Conservation (phyloP, 2,888 invertebrate species). For the Netelia melanura region DNA sequence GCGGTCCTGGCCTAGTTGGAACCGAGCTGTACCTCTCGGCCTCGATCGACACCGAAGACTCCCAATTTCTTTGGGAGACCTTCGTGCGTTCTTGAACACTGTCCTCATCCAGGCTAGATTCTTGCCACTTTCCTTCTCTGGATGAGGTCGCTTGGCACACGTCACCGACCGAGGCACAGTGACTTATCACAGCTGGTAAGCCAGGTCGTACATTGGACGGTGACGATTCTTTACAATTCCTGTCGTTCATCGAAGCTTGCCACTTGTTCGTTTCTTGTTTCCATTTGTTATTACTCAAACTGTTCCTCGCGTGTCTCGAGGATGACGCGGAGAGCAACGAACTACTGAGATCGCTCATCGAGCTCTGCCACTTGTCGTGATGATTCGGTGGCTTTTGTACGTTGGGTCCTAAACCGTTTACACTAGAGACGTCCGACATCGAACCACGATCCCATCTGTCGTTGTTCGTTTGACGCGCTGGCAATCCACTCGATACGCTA, state of each 20-base stretch:
- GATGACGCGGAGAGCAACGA: conserved; percentile 60
- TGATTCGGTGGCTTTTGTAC: conserved; percentile 72
- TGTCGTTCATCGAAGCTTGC: conserved; percentile 81
- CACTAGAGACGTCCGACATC: conserved; percentile 82
- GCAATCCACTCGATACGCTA: conserved; percentile 84
- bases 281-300: conserved; percentile 74
- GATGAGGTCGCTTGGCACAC: conserved; percentile 68
- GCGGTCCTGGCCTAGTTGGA: conserved; percentile 72
- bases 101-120: conserved; percentile 78
- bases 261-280: conserved; percentile 76
- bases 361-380: conserved; percentile 86
- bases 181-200: conserved; percentile 75
- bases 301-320: conserved; percentile 61
- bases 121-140: conserved; percentile 78
- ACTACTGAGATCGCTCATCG: conserved; percentile 88
- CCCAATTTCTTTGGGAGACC: conserved; percentile 70
- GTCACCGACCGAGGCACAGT: conserved; percentile 74
- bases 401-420: conserved; percentile 74
- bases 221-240: conserved; percentile 76
- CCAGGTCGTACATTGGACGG: conserved; percentile 58
- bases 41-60: conserved; percentile 72
- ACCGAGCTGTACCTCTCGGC: conserved; percentile 68
- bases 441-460: conserved; percentile 78
- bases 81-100: conserved; percentile 68
- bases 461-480: conserved; percentile 70